These are phyloP conservation scores for Porites evermanni DNA, from an alignment of 92 coral and sea anemone species.

Conservation along the genomic window DNA sequence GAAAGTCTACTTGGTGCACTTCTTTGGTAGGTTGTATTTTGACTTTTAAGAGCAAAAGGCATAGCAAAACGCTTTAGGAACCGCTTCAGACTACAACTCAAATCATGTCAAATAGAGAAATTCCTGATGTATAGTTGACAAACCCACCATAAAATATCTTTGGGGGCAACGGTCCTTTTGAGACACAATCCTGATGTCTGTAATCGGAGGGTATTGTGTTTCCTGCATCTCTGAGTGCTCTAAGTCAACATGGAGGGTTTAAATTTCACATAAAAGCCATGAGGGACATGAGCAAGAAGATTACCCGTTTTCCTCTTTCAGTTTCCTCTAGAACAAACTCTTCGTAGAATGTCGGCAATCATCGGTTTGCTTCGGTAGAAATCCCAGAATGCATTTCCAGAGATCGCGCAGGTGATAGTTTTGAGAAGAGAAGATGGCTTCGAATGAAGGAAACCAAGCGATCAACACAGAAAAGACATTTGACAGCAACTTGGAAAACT, in stretches of 20 bases:
- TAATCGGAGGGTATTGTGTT: conserved; percentile 56
- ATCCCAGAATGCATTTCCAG: conserved; percentile 57
- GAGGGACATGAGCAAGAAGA: neutral
- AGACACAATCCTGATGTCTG: conserved; percentile 83
- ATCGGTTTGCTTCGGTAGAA: conserved; percentile 7
- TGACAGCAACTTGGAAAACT: conserved; percentile 51
- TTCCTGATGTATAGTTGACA: neutral
- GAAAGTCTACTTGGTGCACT: no score
- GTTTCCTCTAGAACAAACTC: no score
- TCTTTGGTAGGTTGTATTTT: no score
- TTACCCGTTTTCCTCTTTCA: neutral
- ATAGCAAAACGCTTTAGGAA: neutral
- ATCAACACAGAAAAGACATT: conserved; percentile 50
- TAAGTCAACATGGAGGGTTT: neutral
- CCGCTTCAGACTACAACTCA: neutral
- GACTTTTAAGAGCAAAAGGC: no score
- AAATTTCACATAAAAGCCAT: neutral
- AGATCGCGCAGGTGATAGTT: conserved; percentile 60
- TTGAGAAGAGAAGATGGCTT: conserved; percentile 92
- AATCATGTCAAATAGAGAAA: neutral
- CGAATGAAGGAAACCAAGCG: conserved; percentile 33
- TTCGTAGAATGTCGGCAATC: neutral
- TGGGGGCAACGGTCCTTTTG: conserved; percentile 82
- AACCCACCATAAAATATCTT: conserved; percentile 80
- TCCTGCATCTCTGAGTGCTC: neutral